These are phyloP conservation scores for Polylopha cassiicola DNA, from an alignment of 2,888 invertebrate genomes.

Conservation along the genomic window DNA sequence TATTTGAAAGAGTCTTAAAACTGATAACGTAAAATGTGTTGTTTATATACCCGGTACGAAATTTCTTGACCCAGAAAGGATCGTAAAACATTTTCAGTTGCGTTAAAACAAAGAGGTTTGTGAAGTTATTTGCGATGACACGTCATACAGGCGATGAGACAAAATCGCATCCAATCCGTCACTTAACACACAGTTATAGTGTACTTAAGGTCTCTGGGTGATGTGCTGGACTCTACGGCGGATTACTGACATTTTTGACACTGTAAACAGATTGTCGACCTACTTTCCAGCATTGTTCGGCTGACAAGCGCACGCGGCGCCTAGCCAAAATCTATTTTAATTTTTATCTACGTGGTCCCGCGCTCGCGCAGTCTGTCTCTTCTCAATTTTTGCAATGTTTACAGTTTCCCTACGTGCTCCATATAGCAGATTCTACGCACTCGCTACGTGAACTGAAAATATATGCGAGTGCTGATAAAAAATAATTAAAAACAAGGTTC, in stretches of 20 bases:
- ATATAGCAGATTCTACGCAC: constrained; percentile 10
- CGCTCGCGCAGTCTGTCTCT: constrained; percentile 51
- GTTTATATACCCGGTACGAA: no score
- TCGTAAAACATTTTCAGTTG: no score
- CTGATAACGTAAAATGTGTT: no score
- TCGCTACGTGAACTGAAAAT: constrained; percentile 18
- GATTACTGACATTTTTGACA: constrained; percentile 57
- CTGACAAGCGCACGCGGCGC: constrained; percentile 55
- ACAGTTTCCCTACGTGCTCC: constrained; percentile 31
- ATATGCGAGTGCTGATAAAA: constrained; percentile 17
- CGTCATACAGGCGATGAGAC: constrained; percentile 5
- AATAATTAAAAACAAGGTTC: constrained; percentile 20
- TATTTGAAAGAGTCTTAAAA: no score
- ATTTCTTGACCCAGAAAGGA: no score
- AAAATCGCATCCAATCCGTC: constrained; percentile 8
- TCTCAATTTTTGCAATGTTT: constrained; percentile 65
- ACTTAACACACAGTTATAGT: constrained; percentile 12
- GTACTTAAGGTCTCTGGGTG: constrained; percentile 16
- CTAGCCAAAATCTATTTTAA: constrained; percentile 71
- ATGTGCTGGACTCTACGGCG: constrained; percentile 24
- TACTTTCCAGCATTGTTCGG: constrained; percentile 68
- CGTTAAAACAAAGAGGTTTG: constrained; percentile 1
- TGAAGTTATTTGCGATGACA: background rate
- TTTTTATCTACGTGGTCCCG: constrained; percentile 61
- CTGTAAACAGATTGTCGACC: constrained; percentile 69